Evolutionary conservation across 1,140 invertebrate species (phyloP).

Genomic region (Sitobion miscanthi): DNA sequence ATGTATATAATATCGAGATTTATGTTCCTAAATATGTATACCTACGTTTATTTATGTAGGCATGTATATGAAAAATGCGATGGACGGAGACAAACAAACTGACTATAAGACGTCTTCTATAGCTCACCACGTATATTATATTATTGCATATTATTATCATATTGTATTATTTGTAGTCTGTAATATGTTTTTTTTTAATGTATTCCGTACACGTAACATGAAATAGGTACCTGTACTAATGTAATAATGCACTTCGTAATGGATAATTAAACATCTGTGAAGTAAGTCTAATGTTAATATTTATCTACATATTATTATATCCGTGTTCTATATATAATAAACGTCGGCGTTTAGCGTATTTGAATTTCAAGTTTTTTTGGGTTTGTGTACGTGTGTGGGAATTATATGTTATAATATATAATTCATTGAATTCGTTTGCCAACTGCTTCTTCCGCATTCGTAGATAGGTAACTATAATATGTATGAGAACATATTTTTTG

Average conservation of each 20-base stretch:
- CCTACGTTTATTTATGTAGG: too few species aligned
- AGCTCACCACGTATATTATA: background rate
- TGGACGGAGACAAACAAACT: background rate
- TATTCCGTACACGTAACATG: background rate
- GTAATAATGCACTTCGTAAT: background rate
- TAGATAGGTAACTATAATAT: too few species aligned
- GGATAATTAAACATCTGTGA: background rate
- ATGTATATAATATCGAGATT: background rate
- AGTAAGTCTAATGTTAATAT: slow-evolving; percentile 9
- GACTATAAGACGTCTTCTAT: background rate
- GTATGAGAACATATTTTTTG: too few species aligned
- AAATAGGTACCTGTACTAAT: background rate
- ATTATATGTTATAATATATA: background rate
- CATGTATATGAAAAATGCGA: background rate
- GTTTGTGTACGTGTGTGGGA: background rate
- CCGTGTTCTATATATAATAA: background rate
- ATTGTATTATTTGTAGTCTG: background rate
- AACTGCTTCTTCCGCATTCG: background rate
- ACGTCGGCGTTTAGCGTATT: background rate
- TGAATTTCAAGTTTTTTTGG: background rate
- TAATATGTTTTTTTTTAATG: background rate
- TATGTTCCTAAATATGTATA: background rate
- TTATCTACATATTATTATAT: background rate
- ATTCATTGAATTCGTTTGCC: background rate
- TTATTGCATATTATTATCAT: background rate